These are phyloP conservation scores for Rostratula benghalensis DNA, from an alignment of 2,113 vertebrate genomes.

Conservation along the genomic window DNA sequence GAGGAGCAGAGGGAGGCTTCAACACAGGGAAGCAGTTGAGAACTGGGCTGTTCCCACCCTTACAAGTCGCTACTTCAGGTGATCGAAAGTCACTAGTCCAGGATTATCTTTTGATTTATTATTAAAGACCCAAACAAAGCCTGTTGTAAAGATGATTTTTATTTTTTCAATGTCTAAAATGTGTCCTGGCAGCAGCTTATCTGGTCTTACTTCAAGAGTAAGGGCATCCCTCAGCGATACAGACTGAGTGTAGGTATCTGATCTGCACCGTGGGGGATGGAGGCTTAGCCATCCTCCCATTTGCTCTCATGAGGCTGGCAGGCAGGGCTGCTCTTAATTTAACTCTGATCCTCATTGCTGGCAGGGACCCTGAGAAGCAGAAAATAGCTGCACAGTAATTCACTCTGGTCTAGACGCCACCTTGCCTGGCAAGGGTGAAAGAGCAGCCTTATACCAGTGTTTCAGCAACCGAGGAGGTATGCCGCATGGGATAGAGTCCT, in stretches of 20 bases:
- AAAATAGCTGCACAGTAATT: not conserved
- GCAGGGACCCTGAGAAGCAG: not conserved
- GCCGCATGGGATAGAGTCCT: not conserved
- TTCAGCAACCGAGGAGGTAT: accelerated
- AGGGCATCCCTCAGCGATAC: not conserved
- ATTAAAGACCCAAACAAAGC: not conserved
- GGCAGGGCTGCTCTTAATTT: not conserved
- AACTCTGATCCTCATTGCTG: not conserved
- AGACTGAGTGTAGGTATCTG: not conserved
- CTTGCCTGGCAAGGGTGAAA: not conserved
- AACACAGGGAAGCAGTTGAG: not conserved
- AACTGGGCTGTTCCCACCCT: not conserved
- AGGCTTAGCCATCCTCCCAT: not conserved
- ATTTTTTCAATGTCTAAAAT: not conserved
- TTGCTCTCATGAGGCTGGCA: not conserved
- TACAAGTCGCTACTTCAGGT: not conserved
- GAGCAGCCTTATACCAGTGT: not conserved
- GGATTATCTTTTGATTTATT: not conserved
- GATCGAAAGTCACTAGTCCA: not conserved
- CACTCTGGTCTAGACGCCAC: not conserved
- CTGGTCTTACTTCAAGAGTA: not conserved
- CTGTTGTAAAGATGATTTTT: not conserved
- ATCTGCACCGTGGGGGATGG: not conserved
- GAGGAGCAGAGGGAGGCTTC: not conserved
- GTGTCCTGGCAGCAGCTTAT: not conserved